Base-by-base conservation (phyloP, 1,140 invertebrate genomes). In the roundworm (Caenorhabditis elegans) region DNA sequence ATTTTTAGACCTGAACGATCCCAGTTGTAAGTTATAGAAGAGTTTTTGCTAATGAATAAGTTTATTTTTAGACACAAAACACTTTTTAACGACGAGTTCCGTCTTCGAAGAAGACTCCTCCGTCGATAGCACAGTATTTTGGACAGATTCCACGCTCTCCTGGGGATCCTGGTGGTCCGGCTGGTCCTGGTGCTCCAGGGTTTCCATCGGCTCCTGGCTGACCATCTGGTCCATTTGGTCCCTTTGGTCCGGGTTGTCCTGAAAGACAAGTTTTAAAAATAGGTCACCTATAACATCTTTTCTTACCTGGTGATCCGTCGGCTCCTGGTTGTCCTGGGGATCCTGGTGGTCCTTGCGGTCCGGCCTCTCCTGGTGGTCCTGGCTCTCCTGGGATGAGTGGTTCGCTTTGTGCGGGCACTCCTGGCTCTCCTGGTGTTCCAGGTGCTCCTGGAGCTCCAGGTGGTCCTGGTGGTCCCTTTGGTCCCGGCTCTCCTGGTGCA, bases 101-200 rank as follows among this genome's bases (percentile, higher is more conserved):
- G 47, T 87, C 86, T 34, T 88, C 86, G 83, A 87, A 87, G 86
- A 87, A 87, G 76, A 87, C 86, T 60, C 86, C 86, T 55, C 86
- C 86, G 79, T 87, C 86, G 75, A 87, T 86, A 65, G 86, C 86
- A 55, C 86, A 87, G 65, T 87, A 87, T 77, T 87, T 87, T n/a
- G 86, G 86, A 76, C 86, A 87, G 80, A 87, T 88, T 43, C 86
- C 86, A 31, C 86, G 85, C 49, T 87, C 86, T 82, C 83, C 85
- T 28, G 78, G 36, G 5, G 51, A 55, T 43, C 83, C 83, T 24
- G 83, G 78, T 31, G 79, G 79, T 26, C 83, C 83, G 11, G 55
- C 60, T 31, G 83, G 83, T 53, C 83, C 83, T 4, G 83, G 79
- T 1, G 77, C 77, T 28, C 82, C 82, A n/a, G 82, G 79, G 31